These are phyloP conservation scores for Drosophila elegans DNA, from an alignment of 1,140 invertebrate genomes.

Conservation along the genomic window DNA sequence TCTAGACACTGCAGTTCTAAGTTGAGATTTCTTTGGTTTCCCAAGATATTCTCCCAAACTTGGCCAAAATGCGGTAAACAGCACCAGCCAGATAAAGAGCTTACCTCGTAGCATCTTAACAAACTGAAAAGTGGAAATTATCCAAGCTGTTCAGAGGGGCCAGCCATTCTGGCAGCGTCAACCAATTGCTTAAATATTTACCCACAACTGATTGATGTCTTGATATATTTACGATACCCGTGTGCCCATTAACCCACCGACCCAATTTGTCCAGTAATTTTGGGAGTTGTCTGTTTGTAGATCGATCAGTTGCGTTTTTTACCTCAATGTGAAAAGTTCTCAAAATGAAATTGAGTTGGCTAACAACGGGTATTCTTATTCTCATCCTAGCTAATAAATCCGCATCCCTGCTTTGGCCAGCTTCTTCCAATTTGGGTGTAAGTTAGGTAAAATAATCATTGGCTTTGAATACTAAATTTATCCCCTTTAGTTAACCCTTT, in stretches of 20 bases:
- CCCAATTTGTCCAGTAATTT: constrained; percentile 39
- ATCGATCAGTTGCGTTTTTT: constrained; percentile 29
- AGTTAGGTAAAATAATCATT: not conserved
- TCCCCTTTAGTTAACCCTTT: constrained; percentile 38
- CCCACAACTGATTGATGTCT: constrained; percentile 55
- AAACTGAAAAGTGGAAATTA: constrained; percentile 29
- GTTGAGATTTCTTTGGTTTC: constrained; percentile 4
- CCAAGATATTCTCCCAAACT: constrained; percentile 5
- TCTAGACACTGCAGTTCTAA: constrained; percentile 30
- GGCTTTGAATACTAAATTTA: not conserved
- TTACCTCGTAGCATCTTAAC: constrained; percentile 48
- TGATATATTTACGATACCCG: constrained; percentile 55
- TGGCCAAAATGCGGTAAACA: constrained; percentile 12
- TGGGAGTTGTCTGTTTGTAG: constrained; percentile 15
- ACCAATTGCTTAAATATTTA: constrained; percentile 66
- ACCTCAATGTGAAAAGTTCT: constrained; percentile 23
- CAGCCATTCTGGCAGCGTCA: constrained; percentile 19
- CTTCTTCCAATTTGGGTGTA: constrained; percentile 54
- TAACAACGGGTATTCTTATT: not conserved
- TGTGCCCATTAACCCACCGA: constrained; percentile 32
- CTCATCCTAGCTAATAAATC: not conserved
- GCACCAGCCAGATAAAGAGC: constrained; percentile 36
- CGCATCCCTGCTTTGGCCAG: constrained; percentile 39
- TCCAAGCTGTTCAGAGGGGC: not conserved
- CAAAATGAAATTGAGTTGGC: constrained; percentile 26